These are phyloP conservation scores for Macrotis lagotis DNA, from an alignment of 2,113 vertebrate genomes.

Conservation along the genomic window DNA sequence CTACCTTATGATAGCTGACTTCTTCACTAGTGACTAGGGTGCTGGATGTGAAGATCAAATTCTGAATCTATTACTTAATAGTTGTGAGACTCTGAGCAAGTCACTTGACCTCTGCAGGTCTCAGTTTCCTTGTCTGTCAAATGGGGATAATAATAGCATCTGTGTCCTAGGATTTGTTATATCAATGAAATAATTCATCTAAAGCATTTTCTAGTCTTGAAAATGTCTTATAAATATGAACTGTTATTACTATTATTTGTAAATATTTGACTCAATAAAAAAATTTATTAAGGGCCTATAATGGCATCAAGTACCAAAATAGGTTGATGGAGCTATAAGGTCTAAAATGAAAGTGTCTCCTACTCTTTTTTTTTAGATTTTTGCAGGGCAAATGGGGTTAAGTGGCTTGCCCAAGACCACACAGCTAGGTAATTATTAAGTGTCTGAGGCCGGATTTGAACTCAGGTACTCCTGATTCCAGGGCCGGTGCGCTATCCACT, in stretches of 20 bases:
- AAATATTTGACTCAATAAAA: neutral
- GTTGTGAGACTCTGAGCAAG: neutral
- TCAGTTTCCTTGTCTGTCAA: neutral
- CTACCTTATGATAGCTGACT: neutral
- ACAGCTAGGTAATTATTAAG: too few relatives aligned
- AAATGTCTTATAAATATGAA: neutral
- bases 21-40: neutral
- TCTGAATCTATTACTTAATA: neutral
- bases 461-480: too few relatives aligned
- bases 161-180: neutral
- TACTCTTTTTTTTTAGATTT: too few relatives aligned
- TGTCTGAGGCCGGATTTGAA: too few relatives aligned
- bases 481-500: too few relatives aligned
- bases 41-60: neutral
- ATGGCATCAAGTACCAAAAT: neutral
- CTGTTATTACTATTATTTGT: neutral
- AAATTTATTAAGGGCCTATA: neutral
- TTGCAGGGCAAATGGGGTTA: too few relatives aligned
- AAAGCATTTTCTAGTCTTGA: neutral
- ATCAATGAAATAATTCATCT: neutral
- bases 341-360: neutral
- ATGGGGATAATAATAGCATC: neutral
- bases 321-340: neutral
- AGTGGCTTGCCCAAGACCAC: too few relatives aligned
- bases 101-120: neutral